Percentiles rank a stretch among this genome's conserved stretches.
phyloP scores from a whole-genome alignment of 2,888 invertebrate species.

The Opisthograptis luteolata region DNA sequence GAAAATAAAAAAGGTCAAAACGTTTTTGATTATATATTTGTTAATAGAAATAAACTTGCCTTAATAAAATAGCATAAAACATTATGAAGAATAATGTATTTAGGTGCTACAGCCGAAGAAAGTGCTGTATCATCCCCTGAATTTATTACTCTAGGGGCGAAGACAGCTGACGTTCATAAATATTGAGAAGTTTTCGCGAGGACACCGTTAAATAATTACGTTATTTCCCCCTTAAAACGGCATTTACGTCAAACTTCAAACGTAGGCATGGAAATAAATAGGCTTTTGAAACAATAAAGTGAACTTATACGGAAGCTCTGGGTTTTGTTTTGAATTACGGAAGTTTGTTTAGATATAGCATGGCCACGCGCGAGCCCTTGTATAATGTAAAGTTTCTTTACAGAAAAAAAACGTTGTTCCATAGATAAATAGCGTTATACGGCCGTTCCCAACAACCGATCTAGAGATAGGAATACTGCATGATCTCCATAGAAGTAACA shows the following conservation, averaged over 20 bases:
- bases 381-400: no score
- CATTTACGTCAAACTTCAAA: conserved; percentile 22
- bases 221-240: conserved; percentile 22
- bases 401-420: no score
- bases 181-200: conserved; percentile 28
- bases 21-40: no score
- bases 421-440: no score
- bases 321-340: conserved; percentile 18
- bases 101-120: conserved; percentile 8
- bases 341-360: conserved; percentile 19
- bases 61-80: conserved; percentile 17
- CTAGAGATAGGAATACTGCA: no score
- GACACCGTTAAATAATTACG: conserved; percentile 32
- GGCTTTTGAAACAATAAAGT: conserved; percentile 24
- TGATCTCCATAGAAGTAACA: no score
- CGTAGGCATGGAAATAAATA: conserved; percentile 19
- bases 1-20: no score
- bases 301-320: conserved; percentile 10
- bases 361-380: not conserved
- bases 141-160: conserved; percentile 23
- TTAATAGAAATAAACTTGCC: no score
- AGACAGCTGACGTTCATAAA: conserved; percentile 39
- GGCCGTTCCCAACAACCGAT: no score
- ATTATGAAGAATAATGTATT: conserved; percentile 22
- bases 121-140: conserved; percentile 15